Evolutionary conservation across 2,797 vertebrate genomes (phyloP).

Genomic region (Poecilia velifera): DNA sequence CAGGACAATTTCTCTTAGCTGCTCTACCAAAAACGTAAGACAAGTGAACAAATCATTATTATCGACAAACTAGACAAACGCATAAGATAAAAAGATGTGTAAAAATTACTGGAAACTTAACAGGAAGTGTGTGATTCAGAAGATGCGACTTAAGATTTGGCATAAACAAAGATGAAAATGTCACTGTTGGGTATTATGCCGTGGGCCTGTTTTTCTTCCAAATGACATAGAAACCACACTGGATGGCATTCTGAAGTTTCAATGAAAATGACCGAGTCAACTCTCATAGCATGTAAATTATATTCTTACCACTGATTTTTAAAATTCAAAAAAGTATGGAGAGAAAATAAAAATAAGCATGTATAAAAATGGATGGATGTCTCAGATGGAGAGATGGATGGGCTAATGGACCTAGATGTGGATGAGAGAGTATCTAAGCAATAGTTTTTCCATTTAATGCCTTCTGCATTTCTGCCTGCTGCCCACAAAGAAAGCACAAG

Average conservation of each 20-base stretch:
- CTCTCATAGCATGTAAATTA: background rate
- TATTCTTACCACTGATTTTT: background rate
- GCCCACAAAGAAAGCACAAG: conserved; percentile 19
- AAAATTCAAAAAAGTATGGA: background rate
- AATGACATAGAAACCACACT: background rate
- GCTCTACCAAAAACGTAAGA: background rate
- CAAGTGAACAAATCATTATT: background rate
- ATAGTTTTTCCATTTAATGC: conserved; percentile 56
- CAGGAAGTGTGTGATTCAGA: background rate
- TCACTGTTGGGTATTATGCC: background rate
- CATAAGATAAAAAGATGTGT: background rate
- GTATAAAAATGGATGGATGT: background rate
- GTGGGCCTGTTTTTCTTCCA: background rate
- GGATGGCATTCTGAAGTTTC: background rate
- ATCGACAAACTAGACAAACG: background rate
- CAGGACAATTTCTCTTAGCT: background rate
- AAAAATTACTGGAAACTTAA: background rate
- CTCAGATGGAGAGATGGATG: background rate
- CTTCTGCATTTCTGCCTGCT: conserved; percentile 29
- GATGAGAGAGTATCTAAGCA: conserved; percentile 14
- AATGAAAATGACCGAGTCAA: background rate
- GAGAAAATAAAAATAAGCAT: background rate
- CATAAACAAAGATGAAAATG: background rate
- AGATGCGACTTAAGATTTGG: background rate
- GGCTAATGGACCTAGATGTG: conserved; percentile 59